These are phyloP conservation scores for Protaetia brevitarsis DNA, from an alignment of 1,140 invertebrate genomes.

Conservation along the genomic window DNA sequence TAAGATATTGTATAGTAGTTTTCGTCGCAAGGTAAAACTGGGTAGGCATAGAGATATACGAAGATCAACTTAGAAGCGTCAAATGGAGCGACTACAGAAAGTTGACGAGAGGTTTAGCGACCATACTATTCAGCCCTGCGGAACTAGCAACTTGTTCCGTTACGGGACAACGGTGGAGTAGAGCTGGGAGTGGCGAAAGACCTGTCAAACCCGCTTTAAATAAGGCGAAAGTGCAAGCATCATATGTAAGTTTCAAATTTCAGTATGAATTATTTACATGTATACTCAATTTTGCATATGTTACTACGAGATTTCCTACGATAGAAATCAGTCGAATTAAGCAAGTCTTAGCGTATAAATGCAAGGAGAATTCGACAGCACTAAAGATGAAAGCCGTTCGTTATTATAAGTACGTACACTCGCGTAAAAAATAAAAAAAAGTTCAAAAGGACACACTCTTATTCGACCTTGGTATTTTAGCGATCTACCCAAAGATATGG, in stretches of 20 bases:
- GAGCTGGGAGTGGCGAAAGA: slow-evolving; percentile 64
- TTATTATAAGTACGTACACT: slow-evolving; percentile 56
- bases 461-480: slow-evolving; percentile 21
- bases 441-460: neutral
- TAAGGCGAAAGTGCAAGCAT: slow-evolving; percentile 67
- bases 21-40: slow-evolving; percentile 59
- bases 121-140: slow-evolving; percentile 69
- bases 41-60: slow-evolving; percentile 69
- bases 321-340: slow-evolving; percentile 71
- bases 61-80: slow-evolving; percentile 64
- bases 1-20: slow-evolving; percentile 14
- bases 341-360: slow-evolving; percentile 72
- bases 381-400: slow-evolving; percentile 68
- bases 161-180: slow-evolving; percentile 70
- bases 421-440: neutral
- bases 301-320: slow-evolving; percentile 67
- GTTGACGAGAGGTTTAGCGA: slow-evolving; percentile 66
- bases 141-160: slow-evolving; percentile 71
- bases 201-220: slow-evolving; percentile 71
- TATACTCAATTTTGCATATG: slow-evolving; percentile 67
- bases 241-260: slow-evolving; percentile 67
- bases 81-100: slow-evolving; percentile 73
- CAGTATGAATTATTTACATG: no score
- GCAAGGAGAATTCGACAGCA: slow-evolving; percentile 72
- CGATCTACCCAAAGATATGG: slow-evolving; percentile 12